Evolutionary conservation across 2,888 invertebrate species (phyloP), one percentile per base, ranked within the genome.

Genomic region (Hemicrepidius hirtus): DNA sequence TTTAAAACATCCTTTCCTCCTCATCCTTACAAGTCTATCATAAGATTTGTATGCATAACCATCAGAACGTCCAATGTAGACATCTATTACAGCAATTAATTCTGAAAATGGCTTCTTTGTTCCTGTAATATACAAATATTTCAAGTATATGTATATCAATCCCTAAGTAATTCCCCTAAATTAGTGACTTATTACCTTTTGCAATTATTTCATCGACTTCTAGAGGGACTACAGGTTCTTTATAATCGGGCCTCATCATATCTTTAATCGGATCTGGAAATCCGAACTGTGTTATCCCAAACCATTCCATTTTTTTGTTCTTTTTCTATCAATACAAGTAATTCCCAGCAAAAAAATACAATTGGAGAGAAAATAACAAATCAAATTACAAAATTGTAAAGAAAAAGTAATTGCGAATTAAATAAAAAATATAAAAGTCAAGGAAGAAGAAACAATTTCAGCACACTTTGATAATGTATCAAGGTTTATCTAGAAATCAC

Each of bases 11-110:
- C 88, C 88, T 80, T 89, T 90, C 32, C 84, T 84, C 76, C 88
- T 88, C 88, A 89, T 89, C 81, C 85, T 87, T 2, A 75, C 81
- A 75, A 89, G 85, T 78, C 88, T 85, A 75, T 87, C 84, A 55
- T 81, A 82, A 0, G 90, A 90, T 59, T 88, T 88, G 76, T 89
- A 90, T 0, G 90, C 86, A 76, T 89, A 90, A 24, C 90, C 90
- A 83, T 90, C 88, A 1, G 88, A 88, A 80, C 86, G 84, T 18
- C 89, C 89, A 50, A 88, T 82, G 71, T 89, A 89, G 66, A 87
- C 83, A 78, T 89, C 90, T 13, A 89, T 84, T 49, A 86, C 80
- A 73, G 87, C 21, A 9, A 70, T 35, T 18, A 75, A 53, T 7
- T 76, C 75, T 1, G 68, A 28, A 46, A 76, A 74, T 0, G 44